These are phyloP conservation scores for Ophioninae sp. DNA, from an alignment of 2,888 invertebrate species.

Conservation along the genomic window DNA sequence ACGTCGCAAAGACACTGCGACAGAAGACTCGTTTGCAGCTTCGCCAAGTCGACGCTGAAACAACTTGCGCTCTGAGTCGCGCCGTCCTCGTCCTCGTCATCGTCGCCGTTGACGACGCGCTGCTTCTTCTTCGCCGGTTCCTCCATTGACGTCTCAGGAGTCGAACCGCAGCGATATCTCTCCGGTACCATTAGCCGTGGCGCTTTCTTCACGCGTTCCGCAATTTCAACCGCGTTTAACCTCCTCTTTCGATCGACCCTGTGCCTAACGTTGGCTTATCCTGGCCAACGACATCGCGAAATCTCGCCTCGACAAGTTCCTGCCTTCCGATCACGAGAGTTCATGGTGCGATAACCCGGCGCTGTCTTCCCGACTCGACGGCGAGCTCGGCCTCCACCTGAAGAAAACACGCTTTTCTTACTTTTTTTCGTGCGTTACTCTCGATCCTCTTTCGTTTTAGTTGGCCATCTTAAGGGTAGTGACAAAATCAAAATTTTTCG, in stretches of 20 bases:
- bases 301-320: conserved; percentile 32
- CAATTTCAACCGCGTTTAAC: neutral
- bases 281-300: conserved; percentile 64
- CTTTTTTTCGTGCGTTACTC: too few relatives aligned
- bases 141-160: conserved; percentile 86
- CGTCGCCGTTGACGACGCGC: conserved; percentile 84
- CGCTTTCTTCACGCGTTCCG: neutral
- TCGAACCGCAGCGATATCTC: conserved; percentile 82
- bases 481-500: too few relatives aligned
- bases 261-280: conserved; percentile 71
- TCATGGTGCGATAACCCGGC: conserved; percentile 9
- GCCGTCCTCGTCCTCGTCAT: conserved; percentile 84
- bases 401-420: neutral
- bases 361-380: neutral
- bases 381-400: conserved; percentile 30
- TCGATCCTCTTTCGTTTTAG: too few relatives aligned
- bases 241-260: conserved; percentile 12
- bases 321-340: neutral
- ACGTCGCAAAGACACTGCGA: conserved; percentile 91
- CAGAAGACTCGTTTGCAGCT: conserved; percentile 86
- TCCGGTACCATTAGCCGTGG: conserved; percentile 86
- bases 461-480: too few relatives aligned
- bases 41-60: conserved; percentile 82
- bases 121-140: conserved; percentile 93
- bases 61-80: neutral